phyloP scores from a whole-genome alignment of 2,113 vertebrate genomes.

The Myotis lucifugus region DNA sequence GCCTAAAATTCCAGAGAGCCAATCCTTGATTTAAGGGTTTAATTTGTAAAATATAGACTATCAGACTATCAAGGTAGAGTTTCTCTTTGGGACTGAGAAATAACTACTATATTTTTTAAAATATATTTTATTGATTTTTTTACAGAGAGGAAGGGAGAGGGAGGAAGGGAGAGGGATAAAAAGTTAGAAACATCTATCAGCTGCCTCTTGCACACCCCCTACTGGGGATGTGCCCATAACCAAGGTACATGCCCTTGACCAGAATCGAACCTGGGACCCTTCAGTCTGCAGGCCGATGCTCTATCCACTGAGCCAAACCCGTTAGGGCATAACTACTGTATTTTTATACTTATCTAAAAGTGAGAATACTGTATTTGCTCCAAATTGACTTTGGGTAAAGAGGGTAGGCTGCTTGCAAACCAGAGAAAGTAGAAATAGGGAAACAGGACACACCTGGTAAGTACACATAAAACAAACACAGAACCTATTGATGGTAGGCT shows the following conservation, averaged over 20 bases:
- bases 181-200: too few relatives aligned
- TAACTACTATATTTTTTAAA: background rate
- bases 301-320: too few relatives aligned
- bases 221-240: too few relatives aligned
- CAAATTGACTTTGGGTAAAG: background rate
- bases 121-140: too few relatives aligned
- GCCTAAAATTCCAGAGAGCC: background rate
- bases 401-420: background rate
- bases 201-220: too few relatives aligned
- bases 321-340: background rate
- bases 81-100: constrained; percentile 12
- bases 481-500: background rate
- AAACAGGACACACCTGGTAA: background rate
- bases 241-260: too few relatives aligned
- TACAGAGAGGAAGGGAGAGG: too few relatives aligned
- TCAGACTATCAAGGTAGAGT: background rate
- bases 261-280: too few relatives aligned
- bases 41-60: background rate
- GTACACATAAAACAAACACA: background rate
- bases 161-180: too few relatives aligned
- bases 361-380: background rate
- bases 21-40: background rate
- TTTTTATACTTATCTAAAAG: constrained; percentile 27
- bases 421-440: background rate
- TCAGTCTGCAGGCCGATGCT: too few relatives aligned